Base-by-base conservation (phyloP, 2,113 vertebrate species). In the Pyxicephalus adspersus region DNA sequence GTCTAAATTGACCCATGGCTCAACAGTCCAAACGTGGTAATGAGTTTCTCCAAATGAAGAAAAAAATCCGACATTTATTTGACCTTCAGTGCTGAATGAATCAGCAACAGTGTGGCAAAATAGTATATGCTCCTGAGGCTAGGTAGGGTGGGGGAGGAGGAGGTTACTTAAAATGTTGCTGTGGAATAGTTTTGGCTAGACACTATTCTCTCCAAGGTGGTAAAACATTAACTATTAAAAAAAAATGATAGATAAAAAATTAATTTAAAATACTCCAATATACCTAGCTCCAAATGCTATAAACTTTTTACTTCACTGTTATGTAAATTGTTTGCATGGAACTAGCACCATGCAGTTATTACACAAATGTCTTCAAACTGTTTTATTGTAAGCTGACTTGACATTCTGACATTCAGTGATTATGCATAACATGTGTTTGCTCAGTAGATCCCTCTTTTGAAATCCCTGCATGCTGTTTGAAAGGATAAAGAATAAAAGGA, bases 381-480 rank as follows among this genome's bases (percentile, higher is more conserved):
- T 82, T 82, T 82, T 82, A 82, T 82, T 82, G 80, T 82, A 71
- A 82, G 80, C 70, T 75, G 80, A 82, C 71, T 82, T 82, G 70
- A 74, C 71, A 75, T 82, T 75, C 71, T 82, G 80, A 82, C 80
- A 82, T 82, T 82, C 80, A 26, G 71, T 57, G 51, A 82, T 82
- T 82, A 82, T 82, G 31, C 63, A 58, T 75, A 82, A 82, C 80
- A 81, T 81, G 80, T 82, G 80, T 82, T 82, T 65, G 80, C 80
- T 55, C 80, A 75, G 80, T 82, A 73, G 70, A 75, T 45, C 68
- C 16, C 31, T 55, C 70, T 82, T 82, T 66, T 31, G 18, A 74
- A 74, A 52, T 22, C 57, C 52, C 52, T 58, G 55, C 80, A 75
- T 82, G 80, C 70, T 82, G 80, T 75, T 82, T 75, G 70, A 75